These are phyloP conservation scores for Fregata magnificens DNA, from an alignment of 2,113 vertebrate species.

Conservation along the genomic window DNA sequence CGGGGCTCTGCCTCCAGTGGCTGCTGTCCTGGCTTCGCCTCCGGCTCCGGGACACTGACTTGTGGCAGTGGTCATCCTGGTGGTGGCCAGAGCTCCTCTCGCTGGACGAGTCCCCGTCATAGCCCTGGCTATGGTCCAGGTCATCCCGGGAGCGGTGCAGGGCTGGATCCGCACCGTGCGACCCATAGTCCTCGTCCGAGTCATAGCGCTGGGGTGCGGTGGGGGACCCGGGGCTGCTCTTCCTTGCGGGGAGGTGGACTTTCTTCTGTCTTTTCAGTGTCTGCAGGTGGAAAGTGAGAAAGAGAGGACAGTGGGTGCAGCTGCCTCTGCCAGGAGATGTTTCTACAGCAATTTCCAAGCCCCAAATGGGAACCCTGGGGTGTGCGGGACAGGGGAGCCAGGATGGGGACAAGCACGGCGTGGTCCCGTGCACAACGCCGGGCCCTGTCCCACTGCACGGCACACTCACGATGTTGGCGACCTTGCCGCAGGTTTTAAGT, in stretches of 20 bases:
- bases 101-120: constrained; percentile 80
- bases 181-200: background rate
- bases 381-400: background rate
- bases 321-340: background rate
- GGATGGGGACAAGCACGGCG: rapidly evolving
- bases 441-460: background rate
- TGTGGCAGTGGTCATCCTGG: background rate
- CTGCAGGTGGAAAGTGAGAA: constrained; percentile 53
- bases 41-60: background rate
- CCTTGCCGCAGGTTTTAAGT: constrained; percentile 85
- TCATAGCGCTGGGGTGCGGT: background rate
- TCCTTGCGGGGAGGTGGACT: constrained; percentile 78
- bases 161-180: background rate
- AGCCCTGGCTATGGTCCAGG: constrained; percentile 68
- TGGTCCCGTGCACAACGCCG: rapidly evolving
- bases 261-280: constrained; percentile 88
- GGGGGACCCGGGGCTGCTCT: constrained; percentile 58
- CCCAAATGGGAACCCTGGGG: rapidly evolving
- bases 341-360: background rate
- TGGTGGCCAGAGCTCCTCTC: constrained; percentile 72
- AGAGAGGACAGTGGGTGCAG: background rate
- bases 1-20: background rate
- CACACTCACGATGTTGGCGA: constrained; percentile 86
- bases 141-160: background rate
- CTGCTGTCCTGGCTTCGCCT: constrained; percentile 50